Conservation (phyloP, 2,797 vertebrate genomes). For the Hirundo rustica region DNA sequence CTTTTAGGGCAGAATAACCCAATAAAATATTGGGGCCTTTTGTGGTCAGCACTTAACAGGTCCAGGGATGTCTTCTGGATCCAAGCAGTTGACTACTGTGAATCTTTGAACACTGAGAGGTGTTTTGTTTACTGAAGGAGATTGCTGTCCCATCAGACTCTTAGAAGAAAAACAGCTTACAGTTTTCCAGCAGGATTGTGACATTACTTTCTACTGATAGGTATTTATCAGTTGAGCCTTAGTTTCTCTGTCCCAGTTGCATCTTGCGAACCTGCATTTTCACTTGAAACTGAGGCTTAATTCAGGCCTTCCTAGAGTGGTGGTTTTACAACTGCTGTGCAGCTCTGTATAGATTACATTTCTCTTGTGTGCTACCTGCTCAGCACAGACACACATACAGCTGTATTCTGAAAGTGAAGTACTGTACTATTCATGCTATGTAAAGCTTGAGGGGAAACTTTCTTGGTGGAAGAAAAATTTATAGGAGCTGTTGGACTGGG, state of each 20-base stretch:
- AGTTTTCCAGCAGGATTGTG: not conserved
- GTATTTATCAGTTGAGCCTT: not conserved
- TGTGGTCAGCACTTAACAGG: not conserved
- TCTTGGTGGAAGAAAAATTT: not conserved
- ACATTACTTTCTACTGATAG: not conserved
- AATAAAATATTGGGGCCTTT: too few relatives aligned
- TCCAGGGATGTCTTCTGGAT: not conserved
- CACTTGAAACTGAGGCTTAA: not conserved
- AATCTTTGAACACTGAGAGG: not conserved
- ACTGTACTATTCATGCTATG: not conserved
- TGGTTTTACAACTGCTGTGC: not conserved
- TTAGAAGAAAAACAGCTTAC: not conserved
- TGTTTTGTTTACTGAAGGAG: not conserved
- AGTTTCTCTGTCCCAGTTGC: not conserved
- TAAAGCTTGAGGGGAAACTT: not conserved
- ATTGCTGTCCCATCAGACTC: not conserved
- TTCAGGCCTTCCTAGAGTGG: not conserved
- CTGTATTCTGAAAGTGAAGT: not conserved
- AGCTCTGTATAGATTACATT: not conserved
- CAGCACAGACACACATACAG: not conserved
- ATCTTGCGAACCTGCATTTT: not conserved
- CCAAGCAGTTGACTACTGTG: not conserved
- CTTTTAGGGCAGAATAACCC: not conserved
- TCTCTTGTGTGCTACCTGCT: not conserved
- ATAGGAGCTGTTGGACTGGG: not conserved